Conservation (phyloP, 2,113 vertebrate species). For the Promerops cafer region DNA sequence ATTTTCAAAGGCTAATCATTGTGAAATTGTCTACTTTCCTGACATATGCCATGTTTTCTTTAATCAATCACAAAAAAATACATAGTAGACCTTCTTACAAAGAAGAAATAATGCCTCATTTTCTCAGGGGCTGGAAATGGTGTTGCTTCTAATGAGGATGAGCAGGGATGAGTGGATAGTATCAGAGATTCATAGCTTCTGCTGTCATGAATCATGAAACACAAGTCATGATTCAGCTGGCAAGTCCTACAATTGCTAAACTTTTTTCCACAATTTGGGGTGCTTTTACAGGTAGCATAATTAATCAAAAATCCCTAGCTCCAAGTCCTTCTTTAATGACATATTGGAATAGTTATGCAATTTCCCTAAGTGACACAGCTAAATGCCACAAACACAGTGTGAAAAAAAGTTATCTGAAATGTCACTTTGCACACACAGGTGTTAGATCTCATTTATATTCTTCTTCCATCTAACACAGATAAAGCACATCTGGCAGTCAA, state of each 20-base stretch:
- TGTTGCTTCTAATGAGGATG: not conserved
- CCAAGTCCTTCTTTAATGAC: not conserved
- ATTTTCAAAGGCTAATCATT: not conserved
- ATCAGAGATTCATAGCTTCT: not conserved
- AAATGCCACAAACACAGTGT: not conserved
- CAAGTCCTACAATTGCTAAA: not conserved
- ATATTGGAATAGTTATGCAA: not conserved
- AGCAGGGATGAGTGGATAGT: not conserved
- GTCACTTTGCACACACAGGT: not conserved
- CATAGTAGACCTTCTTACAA: not conserved
- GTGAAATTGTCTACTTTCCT: not conserved
- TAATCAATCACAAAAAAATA: not conserved
- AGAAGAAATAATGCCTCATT: not conserved
- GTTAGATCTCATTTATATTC: slow-evolving; percentile 6
- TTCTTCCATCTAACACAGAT: not conserved
- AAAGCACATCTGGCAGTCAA: slow-evolving; percentile 11
- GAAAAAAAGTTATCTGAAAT: not conserved
- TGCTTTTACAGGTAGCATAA: not conserved
- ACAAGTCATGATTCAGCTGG: not conserved
- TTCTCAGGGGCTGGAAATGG: not conserved
- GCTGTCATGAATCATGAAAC: not conserved
- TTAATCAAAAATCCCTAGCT: not conserved
- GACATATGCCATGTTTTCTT: not conserved
- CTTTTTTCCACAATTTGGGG: not conserved
- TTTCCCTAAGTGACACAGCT: not conserved